Evolutionary conservation across 2,888 invertebrate species (phyloP), one percentile per base, ranked within the genome.

Genomic region (Isoperla grammatica): DNA sequence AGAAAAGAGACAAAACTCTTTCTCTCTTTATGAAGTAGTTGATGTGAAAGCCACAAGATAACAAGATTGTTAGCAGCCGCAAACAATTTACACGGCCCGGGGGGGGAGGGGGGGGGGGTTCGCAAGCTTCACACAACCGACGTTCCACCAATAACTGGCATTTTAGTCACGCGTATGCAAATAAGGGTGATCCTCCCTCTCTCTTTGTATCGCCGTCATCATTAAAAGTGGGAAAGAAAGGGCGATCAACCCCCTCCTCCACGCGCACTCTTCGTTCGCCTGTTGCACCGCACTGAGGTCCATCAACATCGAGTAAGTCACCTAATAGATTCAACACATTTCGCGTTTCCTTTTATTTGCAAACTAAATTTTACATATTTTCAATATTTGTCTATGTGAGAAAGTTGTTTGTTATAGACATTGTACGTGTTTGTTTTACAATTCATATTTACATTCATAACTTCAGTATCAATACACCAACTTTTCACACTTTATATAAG

Each of bases 131-230:
- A 19, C 17, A 17, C 11, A 11, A 45, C 45, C 17, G 19, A 2
- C 49, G 23, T 20, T n/a, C 49, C 6, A 50, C 22, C 49, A 50
- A 50, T 23, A 23, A 12, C 23, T n/a, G 23, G 53, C 53, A 53
- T 53, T 59, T 53, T 48, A 40, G 59, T 60, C 59, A 60, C 59
- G 59, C 46, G 59, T 55, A 60, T 60, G 55, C 59, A 60, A 60
- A 60, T 60, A 48, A 54, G 45, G 49, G 56, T 56, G 57, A 57
- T 48, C 58, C 50, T 53, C 49, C 50, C 13, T 20, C 13, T 13
- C 4, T 9, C 46, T n/a, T 17, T 35, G 11, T 23, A 29, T 57
- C n/a, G 19, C 15, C n/a, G 19, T 22, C 50, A 43, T 50, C 50
- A 59, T 59, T 53, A 59, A 50, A 50, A 59, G 48, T 45, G 53